Evolutionary conservation across 1,140 invertebrate genomes (phyloP).

Genomic region (Microplitis demolitor): DNA sequence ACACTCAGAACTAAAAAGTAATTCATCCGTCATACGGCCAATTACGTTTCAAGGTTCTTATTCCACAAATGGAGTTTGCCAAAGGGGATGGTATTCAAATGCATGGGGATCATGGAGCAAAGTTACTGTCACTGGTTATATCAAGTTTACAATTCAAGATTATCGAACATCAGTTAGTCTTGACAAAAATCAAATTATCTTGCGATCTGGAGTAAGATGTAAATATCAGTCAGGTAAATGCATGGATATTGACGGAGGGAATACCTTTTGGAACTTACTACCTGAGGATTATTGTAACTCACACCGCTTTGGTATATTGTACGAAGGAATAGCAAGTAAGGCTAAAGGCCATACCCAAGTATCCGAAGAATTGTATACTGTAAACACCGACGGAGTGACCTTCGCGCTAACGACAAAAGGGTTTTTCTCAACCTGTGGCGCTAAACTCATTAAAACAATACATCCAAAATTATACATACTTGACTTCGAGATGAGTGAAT

Average conservation of each 20-base stretch:
- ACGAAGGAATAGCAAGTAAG: neutral
- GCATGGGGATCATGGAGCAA: slow-evolving; percentile 11
- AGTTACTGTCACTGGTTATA: slow-evolving; percentile 1
- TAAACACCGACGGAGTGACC: slow-evolving; percentile 1
- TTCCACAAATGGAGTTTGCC: neutral
- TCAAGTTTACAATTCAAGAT: slow-evolving; percentile 13
- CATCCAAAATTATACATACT: neutral
- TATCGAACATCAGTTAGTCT: neutral
- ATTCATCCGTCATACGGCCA: neutral
- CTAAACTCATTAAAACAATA: slow-evolving; percentile 14
- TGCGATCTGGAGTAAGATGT: slow-evolving; percentile 10
- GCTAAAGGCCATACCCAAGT: neutral
- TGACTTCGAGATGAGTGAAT: neutral
- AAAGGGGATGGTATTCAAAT: neutral
- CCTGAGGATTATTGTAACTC: slow-evolving; percentile 6
- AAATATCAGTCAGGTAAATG: slow-evolving; percentile 17
- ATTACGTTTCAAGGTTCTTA: neutral
- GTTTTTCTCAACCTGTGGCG: neutral
- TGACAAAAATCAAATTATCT: neutral
- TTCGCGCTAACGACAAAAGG: slow-evolving; percentile 11
- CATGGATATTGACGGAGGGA: slow-evolving; percentile 14
- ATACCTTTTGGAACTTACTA: slow-evolving; percentile 14
- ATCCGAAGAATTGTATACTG: slow-evolving; percentile 5
- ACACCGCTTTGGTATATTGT: neutral
- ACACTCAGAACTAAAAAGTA: neutral